Evolutionary conservation across 1,140 invertebrate genomes (phyloP), one percentile per base, ranked within the genome.

Genomic region (Radopholus similis): DNA sequence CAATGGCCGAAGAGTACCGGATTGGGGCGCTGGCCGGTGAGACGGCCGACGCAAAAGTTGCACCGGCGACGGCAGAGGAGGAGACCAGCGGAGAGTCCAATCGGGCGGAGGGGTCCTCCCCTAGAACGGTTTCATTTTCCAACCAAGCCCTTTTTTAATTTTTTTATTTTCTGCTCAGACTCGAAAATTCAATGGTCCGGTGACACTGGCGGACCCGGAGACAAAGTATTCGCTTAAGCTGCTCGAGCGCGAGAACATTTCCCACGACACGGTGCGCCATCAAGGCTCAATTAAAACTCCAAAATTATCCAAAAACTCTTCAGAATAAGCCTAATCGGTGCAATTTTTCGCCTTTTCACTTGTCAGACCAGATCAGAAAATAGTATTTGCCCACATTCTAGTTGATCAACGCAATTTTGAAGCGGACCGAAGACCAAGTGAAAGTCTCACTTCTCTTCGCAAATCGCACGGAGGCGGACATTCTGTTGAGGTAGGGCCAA

Each of bases 391-490:
- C 94, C 94, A 70, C 97, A 92, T 84, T 95, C 30, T 94, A 98
- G 83, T 83, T 98, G 40, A 88, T 97, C 18, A 86, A 91, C 42
- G 87, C 89, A 49, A 88, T 90, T 68, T 88, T 91, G 62, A 90
- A 90, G 82, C 89, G 95, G 81, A 85, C 87, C 4, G 85, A 86
- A n/a, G 93, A 98, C 83, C 84, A 86, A 18, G 92, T 91, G 0
- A 83, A 92, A 81, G 82, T 95, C 66, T 88, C 88, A 21, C 84
- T 98, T 15, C 78, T 99, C 13, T 98, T 91, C 86, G 96, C 95
- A 2, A 99, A 98, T 84, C 91, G 98, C 85, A 92, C 91, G 0
- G 93, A 97, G 85, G 87, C 92, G 51, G 96, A 98, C 82, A 97
- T 99, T 84, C 85, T 98, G 37, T 83, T 96, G 47, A 86, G 91